phyloP scores from a whole-genome alignment of 2,797 vertebrate species.

The Falco novaeseelandiae region DNA sequence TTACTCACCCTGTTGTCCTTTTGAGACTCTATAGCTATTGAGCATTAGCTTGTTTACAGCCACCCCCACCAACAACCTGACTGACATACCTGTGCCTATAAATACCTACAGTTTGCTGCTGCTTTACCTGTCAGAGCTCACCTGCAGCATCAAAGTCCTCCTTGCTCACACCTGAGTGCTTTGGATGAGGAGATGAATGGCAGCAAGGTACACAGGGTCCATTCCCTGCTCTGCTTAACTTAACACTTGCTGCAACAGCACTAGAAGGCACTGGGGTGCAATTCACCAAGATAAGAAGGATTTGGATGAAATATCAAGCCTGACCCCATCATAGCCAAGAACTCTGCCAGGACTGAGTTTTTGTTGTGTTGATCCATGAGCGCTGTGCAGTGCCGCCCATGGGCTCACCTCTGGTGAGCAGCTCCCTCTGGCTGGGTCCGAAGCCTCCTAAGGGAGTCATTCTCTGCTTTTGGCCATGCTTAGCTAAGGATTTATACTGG shows the following conservation, averaged over 20 bases:
- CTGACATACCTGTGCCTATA: not conserved
- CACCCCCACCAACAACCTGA: not conserved
- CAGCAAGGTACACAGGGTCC: not conserved
- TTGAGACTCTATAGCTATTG: not conserved
- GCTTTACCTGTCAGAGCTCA: not conserved
- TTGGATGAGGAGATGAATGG: not conserved
- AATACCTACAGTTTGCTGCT: not conserved
- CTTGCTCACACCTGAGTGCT: not conserved
- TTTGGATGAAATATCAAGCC: not conserved
- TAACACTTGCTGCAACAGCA: not conserved
- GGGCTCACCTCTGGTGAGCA: not conserved
- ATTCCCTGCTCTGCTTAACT: not conserved
- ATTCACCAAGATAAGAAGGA: not conserved
- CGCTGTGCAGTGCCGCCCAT: not conserved
- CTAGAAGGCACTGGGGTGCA: not conserved
- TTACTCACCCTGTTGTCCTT: not conserved
- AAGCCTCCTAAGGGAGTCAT: not conserved
- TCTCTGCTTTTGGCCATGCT: not conserved
- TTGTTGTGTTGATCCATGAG: not conserved
- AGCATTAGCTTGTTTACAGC: not conserved
- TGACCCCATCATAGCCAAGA: not conserved
- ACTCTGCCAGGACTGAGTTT: not conserved
- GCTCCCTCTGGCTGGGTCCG: not conserved
- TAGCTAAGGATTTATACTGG: not conserved
- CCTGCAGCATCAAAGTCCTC: not conserved